Evolutionary conservation across 2,113 vertebrate genomes (phyloP), one percentile per base, ranked within the genome.

Genomic region (Phocoena phocoena): DNA sequence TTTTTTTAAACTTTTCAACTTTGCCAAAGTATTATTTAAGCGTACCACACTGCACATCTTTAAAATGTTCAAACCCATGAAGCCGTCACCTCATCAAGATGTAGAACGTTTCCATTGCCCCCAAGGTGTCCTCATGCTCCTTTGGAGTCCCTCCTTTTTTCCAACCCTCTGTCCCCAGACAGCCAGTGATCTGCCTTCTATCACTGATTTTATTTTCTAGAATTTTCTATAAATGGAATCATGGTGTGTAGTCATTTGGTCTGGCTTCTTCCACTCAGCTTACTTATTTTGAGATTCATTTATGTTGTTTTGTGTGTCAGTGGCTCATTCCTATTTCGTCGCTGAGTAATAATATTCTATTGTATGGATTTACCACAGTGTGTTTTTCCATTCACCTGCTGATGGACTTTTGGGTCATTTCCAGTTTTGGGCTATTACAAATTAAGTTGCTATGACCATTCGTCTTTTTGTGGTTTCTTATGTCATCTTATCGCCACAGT

Each of bases 11-110:
- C 41, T 82, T 84, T 71, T 21, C 17, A 60, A 6, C 36, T 58
- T 80, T 12, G 28, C 68, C 0, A 0, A 82, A 21, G 25, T 58
- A 2, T 53, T 23, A 60, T 36, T 74, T 28, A 20, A 73, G 31
- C 53, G 6, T 1, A 1, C 36, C 26, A 15, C 0, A 6, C 8
- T 50, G n/a, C 3, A 4, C 0, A 3, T 15, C 55, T 41, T 53
- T 60, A 23, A 68, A 36, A 10, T 60, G 18, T 70, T 71, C 53
- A 47, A 21, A 12, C 31, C n/a, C 8, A 13, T 5, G 38, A 68
- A 47, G 26, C 33, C 1, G 0, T 88, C 26, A 6, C 71, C 44
- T n/a, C 2, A 2, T 80, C 26, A 44, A 81, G 77, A 44, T 3
- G 26, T 38, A 23, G 81, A n/a, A 79, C 15, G 3, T n/a, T 44